A percentile compares a stretch with the other conserved stretches of the same genome.
These are phyloP conservation scores for Gallinago nigripennis DNA, from an alignment of 2,797 vertebrate genomes.

Conservation along the genomic window DNA sequence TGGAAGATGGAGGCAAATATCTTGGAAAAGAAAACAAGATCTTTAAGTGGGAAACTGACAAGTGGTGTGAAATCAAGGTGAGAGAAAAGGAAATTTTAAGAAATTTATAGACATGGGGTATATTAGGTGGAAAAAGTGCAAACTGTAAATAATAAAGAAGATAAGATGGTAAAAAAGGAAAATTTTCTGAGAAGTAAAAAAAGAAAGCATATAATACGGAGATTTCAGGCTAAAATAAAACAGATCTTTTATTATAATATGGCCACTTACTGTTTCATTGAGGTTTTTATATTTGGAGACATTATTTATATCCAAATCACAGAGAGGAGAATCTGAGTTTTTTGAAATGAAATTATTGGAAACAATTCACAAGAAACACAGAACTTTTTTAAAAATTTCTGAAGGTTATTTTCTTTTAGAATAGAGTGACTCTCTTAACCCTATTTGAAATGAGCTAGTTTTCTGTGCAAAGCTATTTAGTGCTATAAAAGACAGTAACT, in stretches of 20 bases:
- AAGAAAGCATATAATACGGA: not conserved
- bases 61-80: not conserved
- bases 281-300: not conserved
- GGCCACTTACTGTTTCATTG: not conserved
- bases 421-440: slow-evolving; percentile 19
- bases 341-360: not conserved
- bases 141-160: not conserved
- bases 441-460: slow-evolving; percentile 51
- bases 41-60: not conserved
- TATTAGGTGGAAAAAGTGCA: not conserved
- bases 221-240: not conserved
- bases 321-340: not conserved
- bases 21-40: not conserved
- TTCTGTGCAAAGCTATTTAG: slow-evolving; percentile 68
- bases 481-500: slow-evolving; percentile 73
- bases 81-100: not conserved
- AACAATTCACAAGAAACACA: not conserved
- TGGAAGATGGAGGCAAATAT: not conserved
- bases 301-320: not conserved
- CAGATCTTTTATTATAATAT: not conserved
- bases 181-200: not conserved
- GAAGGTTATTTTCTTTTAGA: slow-evolving; percentile 2
- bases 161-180: not conserved
- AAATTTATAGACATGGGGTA: not conserved
- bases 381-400: slow-evolving; percentile 38